Base-by-base conservation (phyloP, 2,113 vertebrate species). In the Vidua macroura region DNA sequence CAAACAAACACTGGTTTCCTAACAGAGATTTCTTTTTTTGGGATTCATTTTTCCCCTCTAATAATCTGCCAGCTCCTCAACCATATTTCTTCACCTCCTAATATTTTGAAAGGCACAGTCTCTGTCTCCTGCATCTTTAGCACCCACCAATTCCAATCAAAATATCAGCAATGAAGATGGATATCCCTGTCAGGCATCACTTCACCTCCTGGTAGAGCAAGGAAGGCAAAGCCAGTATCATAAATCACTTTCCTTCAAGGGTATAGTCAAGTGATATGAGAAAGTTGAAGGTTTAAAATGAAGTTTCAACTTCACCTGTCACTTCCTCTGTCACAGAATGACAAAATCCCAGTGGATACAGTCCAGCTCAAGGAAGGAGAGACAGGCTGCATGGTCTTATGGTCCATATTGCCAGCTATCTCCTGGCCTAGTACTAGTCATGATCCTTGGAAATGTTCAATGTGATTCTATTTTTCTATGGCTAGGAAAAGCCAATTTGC, bases 91-190 rank as follows among this genome's bases (percentile, higher is more conserved):
- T 94, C 83, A 82, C 60, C 41, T 93, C 41, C n/a, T 75, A 80
- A 93, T 93, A 77, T 83, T 88, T 68, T 1, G 0, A 86, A 90
- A 70, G 31, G 37, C 68, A 89, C 7, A 0, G 0, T 74, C 67
- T 60, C 55, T 48, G 55, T 66, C 68, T 95, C 21, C 46, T 94
- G 66, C 49, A 53, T 80, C 67, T 91, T 93, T 77, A 74, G 72
- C 25, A 44, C 69, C 30, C 52, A 88, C 52, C 52, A 62, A 28
- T 86, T 92, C 82, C 68, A 92, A 72, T 56, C 68, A 81, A 92
- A 94, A 83, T 46, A 93, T 46, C 60, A 93, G 72, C 52, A 85
- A 24, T 93, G 69, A 88, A 93, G 86, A 92, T 52, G n/a, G 56
- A 96, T 80, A 52, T 59, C 37, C 48, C 15, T 66, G 41, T 63